Conservation (phyloP, 2,113 vertebrate genomes). For the Calonectris borealis region DNA sequence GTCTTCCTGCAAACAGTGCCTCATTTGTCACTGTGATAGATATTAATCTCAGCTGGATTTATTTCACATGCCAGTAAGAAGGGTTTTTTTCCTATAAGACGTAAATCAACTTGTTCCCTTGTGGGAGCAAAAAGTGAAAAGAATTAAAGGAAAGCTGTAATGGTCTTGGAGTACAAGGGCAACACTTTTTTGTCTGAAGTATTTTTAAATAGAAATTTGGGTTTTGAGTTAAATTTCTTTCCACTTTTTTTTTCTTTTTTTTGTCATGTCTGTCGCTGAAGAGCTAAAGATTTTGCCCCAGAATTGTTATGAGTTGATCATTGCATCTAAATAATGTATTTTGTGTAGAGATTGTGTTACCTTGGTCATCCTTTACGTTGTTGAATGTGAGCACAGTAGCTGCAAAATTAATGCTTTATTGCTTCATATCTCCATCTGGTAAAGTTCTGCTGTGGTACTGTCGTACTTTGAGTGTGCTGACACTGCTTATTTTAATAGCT, state of each 20-base stretch:
- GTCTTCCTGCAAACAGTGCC: background rate
- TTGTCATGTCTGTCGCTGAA: background rate
- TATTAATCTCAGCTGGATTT: background rate
- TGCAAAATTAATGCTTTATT: background rate
- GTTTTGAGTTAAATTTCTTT: background rate
- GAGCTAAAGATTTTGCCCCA: background rate
- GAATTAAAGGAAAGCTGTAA: background rate
- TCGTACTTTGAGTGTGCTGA: background rate
- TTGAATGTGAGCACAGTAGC: background rate
- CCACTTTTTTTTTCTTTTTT: background rate
- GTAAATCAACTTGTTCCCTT: background rate
- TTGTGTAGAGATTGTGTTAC: background rate
- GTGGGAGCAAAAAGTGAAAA: background rate
- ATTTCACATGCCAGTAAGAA: background rate
- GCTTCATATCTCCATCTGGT: background rate
- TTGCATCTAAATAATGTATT: background rate
- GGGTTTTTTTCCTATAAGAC: background rate
- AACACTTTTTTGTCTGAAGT: background rate
- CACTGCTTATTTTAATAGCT: background rate
- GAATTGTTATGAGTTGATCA: background rate
- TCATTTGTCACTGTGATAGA: background rate
- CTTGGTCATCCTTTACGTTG: background rate
- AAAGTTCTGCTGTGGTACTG: background rate
- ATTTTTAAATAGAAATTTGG: background rate
- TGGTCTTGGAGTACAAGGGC: background rate